Percentiles rank a stretch among this genome's conserved stretches.
Evolutionary conservation across 2,888 invertebrate species (phyloP).

Genomic region (Troglohyphantes excavatus): DNA sequence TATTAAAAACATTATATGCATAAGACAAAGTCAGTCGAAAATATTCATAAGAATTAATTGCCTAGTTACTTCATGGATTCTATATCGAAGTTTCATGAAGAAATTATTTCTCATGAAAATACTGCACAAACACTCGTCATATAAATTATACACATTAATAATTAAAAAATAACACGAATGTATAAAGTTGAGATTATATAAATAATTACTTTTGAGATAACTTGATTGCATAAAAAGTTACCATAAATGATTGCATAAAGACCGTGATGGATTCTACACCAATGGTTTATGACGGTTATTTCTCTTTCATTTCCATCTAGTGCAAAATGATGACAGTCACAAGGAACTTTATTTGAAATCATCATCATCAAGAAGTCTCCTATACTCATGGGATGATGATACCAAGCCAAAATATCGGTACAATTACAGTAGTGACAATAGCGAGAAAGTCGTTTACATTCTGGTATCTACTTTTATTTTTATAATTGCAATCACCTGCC

Average conservation of each 20-base stretch:
- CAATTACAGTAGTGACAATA: not conserved
- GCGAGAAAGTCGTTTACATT: constrained; percentile 1
- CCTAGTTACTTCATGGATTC: no score
- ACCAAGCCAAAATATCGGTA: not conserved
- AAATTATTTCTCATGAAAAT: no score
- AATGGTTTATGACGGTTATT: constrained; percentile 36
- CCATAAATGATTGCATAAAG: not conserved
- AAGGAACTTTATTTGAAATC: not conserved
- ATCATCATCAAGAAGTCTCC: constrained; percentile 32
- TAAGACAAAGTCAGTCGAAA: no score
- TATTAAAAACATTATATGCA: no score
- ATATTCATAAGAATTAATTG: no score
- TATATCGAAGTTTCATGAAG: no score
- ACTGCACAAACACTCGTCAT: no score
- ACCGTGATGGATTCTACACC: not conserved
- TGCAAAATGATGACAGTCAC: constrained; percentile 14
- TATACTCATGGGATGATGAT: not conserved
- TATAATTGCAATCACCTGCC: not conserved
- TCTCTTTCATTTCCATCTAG: constrained; percentile 61
- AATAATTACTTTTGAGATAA: no score
- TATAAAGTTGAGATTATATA: no score
- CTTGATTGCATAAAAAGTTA: no score
- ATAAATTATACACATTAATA: no score
- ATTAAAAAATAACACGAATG: no score
- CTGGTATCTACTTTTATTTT: not conserved